Percentiles rank a stretch among this genome's conserved stretches.
These are phyloP conservation scores for Poeciliopsis occidentalis DNA, from an alignment of 2,113 vertebrate species.

Conservation along the genomic window DNA sequence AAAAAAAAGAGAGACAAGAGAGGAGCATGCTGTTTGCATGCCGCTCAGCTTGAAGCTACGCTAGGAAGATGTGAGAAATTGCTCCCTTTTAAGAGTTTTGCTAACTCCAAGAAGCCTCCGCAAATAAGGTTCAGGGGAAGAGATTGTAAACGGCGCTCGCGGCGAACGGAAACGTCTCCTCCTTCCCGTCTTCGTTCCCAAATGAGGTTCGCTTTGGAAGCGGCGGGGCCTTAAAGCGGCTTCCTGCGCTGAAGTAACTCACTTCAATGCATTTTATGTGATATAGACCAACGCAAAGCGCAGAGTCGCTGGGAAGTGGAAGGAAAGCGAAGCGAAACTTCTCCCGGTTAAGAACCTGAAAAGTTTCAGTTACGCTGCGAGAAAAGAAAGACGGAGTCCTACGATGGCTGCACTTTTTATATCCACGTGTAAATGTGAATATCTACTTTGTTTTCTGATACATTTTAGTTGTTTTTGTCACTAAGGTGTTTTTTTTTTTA, in stretches of 20 bases:
- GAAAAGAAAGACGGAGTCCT: too few species aligned
- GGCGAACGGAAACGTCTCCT: background rate
- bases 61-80: slow-evolving; percentile 42
- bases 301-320: background rate
- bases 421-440: too few species aligned
- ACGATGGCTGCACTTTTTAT: too few species aligned
- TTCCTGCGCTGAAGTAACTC: background rate
- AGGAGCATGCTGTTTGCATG: slow-evolving; percentile 34
- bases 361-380: background rate
- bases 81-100: slow-evolving; percentile 62
- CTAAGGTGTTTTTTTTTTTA: background rate
- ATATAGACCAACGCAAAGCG: background rate
- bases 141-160: slow-evolving; percentile 9
- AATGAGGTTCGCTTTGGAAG: slow-evolving; percentile 20
- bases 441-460: background rate
- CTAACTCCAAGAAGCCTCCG: slow-evolving; percentile 50
- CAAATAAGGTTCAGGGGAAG: slow-evolving; percentile 45
- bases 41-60: slow-evolving; percentile 42
- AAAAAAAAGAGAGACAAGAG: slow-evolving; percentile 36
- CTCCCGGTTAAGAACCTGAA: background rate
- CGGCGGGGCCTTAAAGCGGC: background rate
- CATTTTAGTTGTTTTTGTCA: background rate
- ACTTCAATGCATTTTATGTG: background rate
- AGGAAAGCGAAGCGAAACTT: background rate
- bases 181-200: slow-evolving; percentile 5